Base-by-base conservation (phyloP, 2,888 invertebrate genomes). In the Leucophora obtusa region DNA sequence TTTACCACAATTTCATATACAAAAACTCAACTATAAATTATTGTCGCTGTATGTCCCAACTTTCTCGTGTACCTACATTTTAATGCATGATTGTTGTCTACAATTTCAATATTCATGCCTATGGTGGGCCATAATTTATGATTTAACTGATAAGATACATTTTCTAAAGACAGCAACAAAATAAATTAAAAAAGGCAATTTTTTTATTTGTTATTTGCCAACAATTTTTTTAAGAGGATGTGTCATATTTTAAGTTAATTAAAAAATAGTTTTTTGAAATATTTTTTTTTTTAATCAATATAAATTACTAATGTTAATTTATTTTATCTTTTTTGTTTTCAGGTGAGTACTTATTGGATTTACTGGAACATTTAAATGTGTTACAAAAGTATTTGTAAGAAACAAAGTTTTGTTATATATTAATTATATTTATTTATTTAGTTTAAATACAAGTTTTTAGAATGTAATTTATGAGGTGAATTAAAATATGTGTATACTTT, bases 61-160 rank as follows among this genome's bases (percentile, higher is more conserved):
- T 54, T 58, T 21, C 35, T 47, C 28, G 33, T 58, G 17, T 43
- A 35, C n/a, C n/a, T n/a, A n/a, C n/a, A 35, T 3, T 47, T 47
- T 47, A 47, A 47, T 47, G 43, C n/a, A 47, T n/a, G 43, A 47
- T 47, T 47, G 43, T 47, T 47, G 43, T 47, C 43, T 47, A n/a
- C 50, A 35, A 69, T 59, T 54, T 69, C 68, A 75, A 75, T 62
- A 60, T 75, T 68, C 68, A 59, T 66, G 66, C 66, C 51, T 73
- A n/a, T 66, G 63, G 70, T 75, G 70, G 68, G 68, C 66, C 66
- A 75, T 80, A 58, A 80, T 68, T 80, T 75, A 80, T 75, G 71
- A 80, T 75, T 68, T 47, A 58, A 35, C 51, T 80, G 79, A 75
- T 80, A 75, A 80, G 62, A 54, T 60, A 47, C 3, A 10, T 21